Evolutionary conservation across 2,113 vertebrate genomes (phyloP).

Genomic region (Steatornis caripensis): DNA sequence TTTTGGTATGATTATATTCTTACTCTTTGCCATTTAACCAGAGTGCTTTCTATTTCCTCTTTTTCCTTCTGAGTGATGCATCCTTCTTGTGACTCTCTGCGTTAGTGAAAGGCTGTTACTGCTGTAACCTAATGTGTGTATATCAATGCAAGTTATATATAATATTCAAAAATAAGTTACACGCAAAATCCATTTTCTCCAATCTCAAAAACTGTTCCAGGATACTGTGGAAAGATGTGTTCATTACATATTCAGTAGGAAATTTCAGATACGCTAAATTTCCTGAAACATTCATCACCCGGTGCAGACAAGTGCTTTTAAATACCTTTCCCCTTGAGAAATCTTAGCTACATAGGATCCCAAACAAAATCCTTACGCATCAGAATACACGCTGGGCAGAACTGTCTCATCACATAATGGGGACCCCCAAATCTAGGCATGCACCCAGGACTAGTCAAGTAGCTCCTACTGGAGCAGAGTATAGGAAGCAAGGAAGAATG

Average conservation of each 20-base stretch:
- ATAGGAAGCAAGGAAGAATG: background rate
- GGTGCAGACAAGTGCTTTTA: background rate
- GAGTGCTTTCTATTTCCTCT: background rate
- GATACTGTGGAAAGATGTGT: background rate
- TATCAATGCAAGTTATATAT: background rate
- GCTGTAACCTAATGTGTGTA: background rate
- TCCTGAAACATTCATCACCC: background rate
- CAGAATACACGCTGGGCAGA: background rate
- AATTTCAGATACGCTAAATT: background rate
- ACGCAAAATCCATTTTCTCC: background rate
- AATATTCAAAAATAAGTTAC: background rate
- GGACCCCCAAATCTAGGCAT: background rate
- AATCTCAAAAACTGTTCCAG: background rate
- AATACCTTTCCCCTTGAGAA: background rate
- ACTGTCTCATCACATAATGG: background rate
- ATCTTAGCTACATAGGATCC: background rate
- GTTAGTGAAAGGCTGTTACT: background rate
- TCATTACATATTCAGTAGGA: background rate
- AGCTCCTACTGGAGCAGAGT: background rate
- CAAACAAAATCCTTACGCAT: background rate
- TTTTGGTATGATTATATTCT: background rate
- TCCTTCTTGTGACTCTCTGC: background rate
- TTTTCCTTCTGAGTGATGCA: background rate
- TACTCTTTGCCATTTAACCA: background rate
- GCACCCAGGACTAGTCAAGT: background rate